Conservation (phyloP, 2,797 vertebrate species). For the Balearica regulorum region DNA sequence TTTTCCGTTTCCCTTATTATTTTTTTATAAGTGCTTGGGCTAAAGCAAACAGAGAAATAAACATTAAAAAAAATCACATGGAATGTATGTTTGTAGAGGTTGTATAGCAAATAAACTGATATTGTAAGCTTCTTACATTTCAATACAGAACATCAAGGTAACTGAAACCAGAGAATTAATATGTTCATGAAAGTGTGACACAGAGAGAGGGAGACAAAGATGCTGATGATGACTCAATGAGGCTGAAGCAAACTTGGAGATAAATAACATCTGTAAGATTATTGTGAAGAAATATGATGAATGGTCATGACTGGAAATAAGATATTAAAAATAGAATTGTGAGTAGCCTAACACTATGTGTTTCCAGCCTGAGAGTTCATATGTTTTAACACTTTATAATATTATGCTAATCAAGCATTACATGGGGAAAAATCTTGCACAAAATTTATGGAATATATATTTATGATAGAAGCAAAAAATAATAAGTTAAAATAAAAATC, state of each 20-base stretch:
- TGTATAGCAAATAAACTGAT: background rate
- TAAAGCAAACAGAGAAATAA: background rate
- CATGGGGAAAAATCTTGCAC: background rate
- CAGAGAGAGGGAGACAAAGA: background rate
- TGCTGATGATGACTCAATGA: background rate
- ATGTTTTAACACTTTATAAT: background rate
- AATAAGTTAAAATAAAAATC: background rate
- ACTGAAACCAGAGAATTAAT: background rate
- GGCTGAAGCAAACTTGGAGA: background rate
- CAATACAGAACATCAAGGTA: background rate
- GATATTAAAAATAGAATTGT: background rate
- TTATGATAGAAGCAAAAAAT: background rate
- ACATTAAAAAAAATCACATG: background rate
- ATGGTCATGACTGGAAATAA: background rate
- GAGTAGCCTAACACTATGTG: background rate
- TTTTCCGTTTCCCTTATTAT: background rate
- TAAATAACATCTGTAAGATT: background rate
- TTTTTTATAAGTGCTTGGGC: background rate
- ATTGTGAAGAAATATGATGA: background rate
- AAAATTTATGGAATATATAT: background rate
- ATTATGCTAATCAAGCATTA: background rate
- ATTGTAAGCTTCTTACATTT: background rate
- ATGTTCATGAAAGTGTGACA: background rate
- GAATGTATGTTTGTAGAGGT: background rate
- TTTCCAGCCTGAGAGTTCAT: background rate